Base-by-base conservation (phyloP, 2,113 vertebrate genomes). In the Neoarius graeffei region DNA sequence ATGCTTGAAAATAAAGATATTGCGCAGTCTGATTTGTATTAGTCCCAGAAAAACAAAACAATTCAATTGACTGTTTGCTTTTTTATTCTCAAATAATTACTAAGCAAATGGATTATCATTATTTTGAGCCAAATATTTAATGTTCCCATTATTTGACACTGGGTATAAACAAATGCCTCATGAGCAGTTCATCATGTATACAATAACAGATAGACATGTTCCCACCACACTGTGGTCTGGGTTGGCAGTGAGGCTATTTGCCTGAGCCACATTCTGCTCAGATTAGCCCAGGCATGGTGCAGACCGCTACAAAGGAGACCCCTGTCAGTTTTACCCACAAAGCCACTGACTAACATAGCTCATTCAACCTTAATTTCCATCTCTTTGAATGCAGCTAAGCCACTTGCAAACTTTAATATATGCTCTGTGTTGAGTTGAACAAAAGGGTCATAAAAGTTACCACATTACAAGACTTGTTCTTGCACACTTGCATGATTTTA, bases 81-180 rank as follows among this genome's bases (percentile, higher is more conserved):
- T 91, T 90, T 88, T 86, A 92, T 92, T 91, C 94, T 87, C 90
- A 80, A 88, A 91, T 89, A 91, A 93, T 94, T 93, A 85, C 79
- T 71, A 91, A 94, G 89, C 93, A 95, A 95, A 94, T 90, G 89
- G 92, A 94, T 93, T 94, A 94, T 95, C 94, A 95, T 94, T 92
- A 93, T 94, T 93, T 89, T 89, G 30, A 90, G 85, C 93, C 94
- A 96, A 95, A 95, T 95, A 96, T 95, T 95, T 95, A 95, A 95
- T 92, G 92, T 95, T 95, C 93, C 93, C 94, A 95, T 95, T 96
- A 95, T 96, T 95, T 90, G 90, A 93, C 89, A n/a, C 57, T 83
- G 90, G 23, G n/a, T 84, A 94, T 95, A 95, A 96, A 95, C 95
- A 95, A 95, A 94, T 91, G 91, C 85, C 92, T 95, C 94, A 95